Evolutionary conservation across 2,113 vertebrate species (phyloP).

Genomic region (Centrocercus urophasianus): DNA sequence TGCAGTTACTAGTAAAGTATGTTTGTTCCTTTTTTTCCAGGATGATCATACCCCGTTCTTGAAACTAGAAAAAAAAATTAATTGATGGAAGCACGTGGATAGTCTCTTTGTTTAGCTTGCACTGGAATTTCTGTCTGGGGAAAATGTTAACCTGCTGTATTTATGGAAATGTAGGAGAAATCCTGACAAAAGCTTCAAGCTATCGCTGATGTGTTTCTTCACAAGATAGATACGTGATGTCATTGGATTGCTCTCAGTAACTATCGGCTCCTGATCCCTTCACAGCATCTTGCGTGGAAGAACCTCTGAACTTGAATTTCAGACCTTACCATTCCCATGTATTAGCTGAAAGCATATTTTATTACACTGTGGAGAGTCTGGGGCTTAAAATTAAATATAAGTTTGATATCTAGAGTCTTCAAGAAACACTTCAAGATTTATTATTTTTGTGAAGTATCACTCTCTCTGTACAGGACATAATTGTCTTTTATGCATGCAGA

Average conservation of each 20-base stretch:
- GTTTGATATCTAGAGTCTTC: not conserved
- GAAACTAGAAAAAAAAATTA: not conserved
- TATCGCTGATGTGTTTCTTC: not conserved
- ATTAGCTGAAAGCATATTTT: not conserved
- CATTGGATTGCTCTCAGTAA: accelerated
- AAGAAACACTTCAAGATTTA: not conserved
- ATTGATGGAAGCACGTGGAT: not conserved
- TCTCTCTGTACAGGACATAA: not conserved
- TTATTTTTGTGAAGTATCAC: not conserved
- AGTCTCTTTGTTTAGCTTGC: not conserved
- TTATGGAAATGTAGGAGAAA: not conserved
- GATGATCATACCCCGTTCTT: accelerated
- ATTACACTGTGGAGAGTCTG: accelerated
- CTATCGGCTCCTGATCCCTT: not conserved
- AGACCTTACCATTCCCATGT: not conserved
- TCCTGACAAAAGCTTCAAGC: accelerated
- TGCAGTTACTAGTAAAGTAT: not conserved
- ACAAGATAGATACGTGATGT: accelerated
- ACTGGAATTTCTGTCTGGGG: not conserved
- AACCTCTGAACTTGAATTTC: not conserved
- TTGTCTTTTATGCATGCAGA: not conserved
- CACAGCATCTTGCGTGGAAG: accelerated
- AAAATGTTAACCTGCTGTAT: not conserved
- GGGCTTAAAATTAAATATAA: not conserved
- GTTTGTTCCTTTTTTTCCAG: accelerated